Base-by-base conservation (phyloP, 1,140 invertebrate genomes). In the Trichonephila clavata region DNA sequence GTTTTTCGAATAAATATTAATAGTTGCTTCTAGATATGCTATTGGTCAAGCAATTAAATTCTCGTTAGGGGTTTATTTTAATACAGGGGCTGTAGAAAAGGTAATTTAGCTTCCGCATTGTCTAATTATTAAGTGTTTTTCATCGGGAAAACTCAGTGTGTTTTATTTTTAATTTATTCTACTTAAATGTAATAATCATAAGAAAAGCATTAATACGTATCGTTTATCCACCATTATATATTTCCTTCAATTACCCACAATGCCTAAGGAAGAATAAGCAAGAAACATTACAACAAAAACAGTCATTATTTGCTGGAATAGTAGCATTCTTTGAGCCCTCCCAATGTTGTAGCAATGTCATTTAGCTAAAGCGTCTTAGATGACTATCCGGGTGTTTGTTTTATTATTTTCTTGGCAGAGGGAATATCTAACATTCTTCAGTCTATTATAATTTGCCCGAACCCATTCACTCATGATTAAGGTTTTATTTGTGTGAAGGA, bases 331-430 rank as follows among this genome's bases (percentile, higher is more conserved):
- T 20, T 13, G 65, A 14, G 21, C n/a, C 24, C n/a, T 68, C 65
- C 24, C 71, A 77, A 77, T 32, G 71, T 27, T 32, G 18, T 20
- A 77, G 27, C 71, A 77, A 32, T 77, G 71, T 77, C 71, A 77
- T 77, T 77, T 77, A 77, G 71, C 71, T 77, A 39, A 77, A 32
- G 71, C 27, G 18, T 32, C 32, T 27, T 68, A 27, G 65, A 10
- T 68, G 10, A 24, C 21, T 32, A 18, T 32, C 16, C 24, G 71
- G 71, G 14, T 39, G 27, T 77, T 77, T 39, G 71, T 24, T 77
- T 77, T 77, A 77, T 77, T 32, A 77, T 77, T 77, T 77, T 77
- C 27, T 77, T 77, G 32, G 32, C 7, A 27, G 71, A 77, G 32
- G 27, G 27, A 39, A 32, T 32, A 32, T 2, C 71, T 77, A 39